Evolutionary conservation across 2,888 invertebrate species (phyloP).

Genomic region (Mantis religiosa): DNA sequence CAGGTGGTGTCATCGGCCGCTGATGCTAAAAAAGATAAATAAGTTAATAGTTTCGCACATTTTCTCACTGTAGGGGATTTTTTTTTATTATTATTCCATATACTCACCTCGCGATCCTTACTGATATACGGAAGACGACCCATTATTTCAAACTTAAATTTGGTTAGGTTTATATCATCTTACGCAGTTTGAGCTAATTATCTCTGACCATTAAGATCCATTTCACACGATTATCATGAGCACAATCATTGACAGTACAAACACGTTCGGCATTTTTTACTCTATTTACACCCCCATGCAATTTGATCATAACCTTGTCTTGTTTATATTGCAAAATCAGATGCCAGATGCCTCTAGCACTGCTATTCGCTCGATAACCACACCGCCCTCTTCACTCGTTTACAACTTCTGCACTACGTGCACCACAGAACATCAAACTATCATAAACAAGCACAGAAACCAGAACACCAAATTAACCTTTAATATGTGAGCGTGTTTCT

Average conservation of each 20-base stretch:
- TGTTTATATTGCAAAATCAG: background rate
- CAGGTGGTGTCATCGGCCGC: constrained; percentile 25
- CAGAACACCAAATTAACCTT: too few species aligned
- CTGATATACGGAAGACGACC: constrained; percentile 20
- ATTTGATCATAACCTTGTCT: background rate
- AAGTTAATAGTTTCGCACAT: background rate
- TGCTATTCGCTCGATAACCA: background rate
- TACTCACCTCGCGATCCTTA: constrained; percentile 23
- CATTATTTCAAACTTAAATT: background rate
- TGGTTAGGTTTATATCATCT: background rate
- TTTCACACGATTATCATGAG: background rate
- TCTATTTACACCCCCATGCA: background rate
- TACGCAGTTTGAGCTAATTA: background rate
- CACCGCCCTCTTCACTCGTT: background rate
- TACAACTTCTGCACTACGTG: background rate
- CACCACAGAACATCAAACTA: too few species aligned
- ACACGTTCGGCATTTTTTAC: background rate
- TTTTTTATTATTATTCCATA: background rate
- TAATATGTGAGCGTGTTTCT: too few species aligned
- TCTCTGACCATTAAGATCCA: background rate
- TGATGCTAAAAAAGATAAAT: constrained; percentile 18
- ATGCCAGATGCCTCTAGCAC: background rate
- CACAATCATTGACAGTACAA: background rate
- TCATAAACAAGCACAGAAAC: too few species aligned
- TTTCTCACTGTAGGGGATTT: background rate